These are phyloP conservation scores for Diabrotica balteata DNA, from an alignment of 2,888 invertebrate species.

Conservation along the genomic window DNA sequence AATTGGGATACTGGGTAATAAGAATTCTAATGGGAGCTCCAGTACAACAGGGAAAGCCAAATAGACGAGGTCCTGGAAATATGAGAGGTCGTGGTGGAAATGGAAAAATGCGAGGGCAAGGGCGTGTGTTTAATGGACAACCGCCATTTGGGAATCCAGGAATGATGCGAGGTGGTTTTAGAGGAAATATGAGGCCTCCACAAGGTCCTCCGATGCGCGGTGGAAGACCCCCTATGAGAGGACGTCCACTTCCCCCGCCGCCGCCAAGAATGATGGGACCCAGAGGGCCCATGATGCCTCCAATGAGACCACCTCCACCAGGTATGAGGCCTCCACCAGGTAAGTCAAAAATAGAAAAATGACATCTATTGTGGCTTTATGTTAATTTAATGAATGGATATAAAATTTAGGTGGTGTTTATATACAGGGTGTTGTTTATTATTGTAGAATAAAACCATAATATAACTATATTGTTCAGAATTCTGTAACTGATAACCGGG, in stretches of 20 bases:
- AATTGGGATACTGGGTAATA: too few relatives aligned
- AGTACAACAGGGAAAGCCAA: slow-evolving; percentile 44
- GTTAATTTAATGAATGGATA: background rate
- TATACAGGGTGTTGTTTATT: background rate
- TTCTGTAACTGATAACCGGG: too few relatives aligned
- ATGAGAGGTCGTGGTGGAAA: slow-evolving; percentile 42
- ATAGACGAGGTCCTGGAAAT: slow-evolving; percentile 40
- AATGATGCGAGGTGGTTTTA: slow-evolving; percentile 46
- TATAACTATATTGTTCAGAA: too few relatives aligned
- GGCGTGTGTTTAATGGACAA: slow-evolving; percentile 45
- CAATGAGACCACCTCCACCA: slow-evolving; percentile 50
- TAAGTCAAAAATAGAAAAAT: background rate
- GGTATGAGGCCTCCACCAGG: slow-evolving; percentile 38
- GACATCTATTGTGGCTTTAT: background rate
- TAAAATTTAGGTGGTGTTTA: background rate
- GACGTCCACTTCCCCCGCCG: slow-evolving; percentile 45
- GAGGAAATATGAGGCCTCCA: slow-evolving; percentile 50
- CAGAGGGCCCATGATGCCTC: slow-evolving; percentile 43
- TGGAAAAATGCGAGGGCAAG: slow-evolving; percentile 43
- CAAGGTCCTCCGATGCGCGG: slow-evolving; percentile 47
- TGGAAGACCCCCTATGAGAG: slow-evolving; percentile 38
- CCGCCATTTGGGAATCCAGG: slow-evolving; percentile 38
- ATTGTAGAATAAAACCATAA: too few relatives aligned
- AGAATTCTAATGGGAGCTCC: slow-evolving; percentile 46
- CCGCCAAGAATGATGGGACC: slow-evolving; percentile 45